These are phyloP conservation scores for Pao palembangensis DNA, from an alignment of 2,113 vertebrate genomes.

Conservation along the genomic window DNA sequence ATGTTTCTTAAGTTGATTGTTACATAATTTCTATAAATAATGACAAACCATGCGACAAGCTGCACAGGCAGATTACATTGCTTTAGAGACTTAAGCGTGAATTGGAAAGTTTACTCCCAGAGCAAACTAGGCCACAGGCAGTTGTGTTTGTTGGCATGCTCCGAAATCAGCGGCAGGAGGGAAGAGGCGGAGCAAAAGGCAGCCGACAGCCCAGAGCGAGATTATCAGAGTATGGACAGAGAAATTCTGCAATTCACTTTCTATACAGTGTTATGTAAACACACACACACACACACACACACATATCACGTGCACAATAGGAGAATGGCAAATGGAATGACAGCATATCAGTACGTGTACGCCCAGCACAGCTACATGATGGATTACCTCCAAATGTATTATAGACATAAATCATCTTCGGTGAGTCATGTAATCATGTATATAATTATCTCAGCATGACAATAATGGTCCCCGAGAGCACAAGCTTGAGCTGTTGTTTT, in stretches of 20 bases:
- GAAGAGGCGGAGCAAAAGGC: conserved; percentile 28
- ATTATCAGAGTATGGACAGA: conserved; percentile 45
- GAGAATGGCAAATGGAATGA: no score
- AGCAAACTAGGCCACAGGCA: conserved; percentile 58
- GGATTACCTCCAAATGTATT: neutral
- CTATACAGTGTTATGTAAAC: neutral
- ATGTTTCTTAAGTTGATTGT: no score
- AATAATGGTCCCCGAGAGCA: no score
- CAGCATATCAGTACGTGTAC: neutral
- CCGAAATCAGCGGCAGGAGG: conserved; percentile 46
- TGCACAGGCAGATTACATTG: conserved; percentile 32
- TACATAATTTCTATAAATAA: conserved; percentile 2
- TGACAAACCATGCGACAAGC: conserved; percentile 12
- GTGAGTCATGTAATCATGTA: no score
- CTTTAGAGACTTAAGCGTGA: conserved; percentile 31
- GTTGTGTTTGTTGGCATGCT: conserved; percentile 37
- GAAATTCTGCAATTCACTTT: conserved; percentile 15
- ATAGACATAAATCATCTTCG: neutral
- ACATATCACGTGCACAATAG: no score
- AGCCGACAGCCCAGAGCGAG: conserved; percentile 45
- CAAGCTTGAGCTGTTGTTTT: no score
- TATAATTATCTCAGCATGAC: no score
- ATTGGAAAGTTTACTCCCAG: conserved; percentile 39
- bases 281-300: neutral
- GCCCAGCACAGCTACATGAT: neutral